Evolutionary conservation across 2,113 vertebrate genomes (phyloP).

Genomic region (Chloroceryle aenea): DNA sequence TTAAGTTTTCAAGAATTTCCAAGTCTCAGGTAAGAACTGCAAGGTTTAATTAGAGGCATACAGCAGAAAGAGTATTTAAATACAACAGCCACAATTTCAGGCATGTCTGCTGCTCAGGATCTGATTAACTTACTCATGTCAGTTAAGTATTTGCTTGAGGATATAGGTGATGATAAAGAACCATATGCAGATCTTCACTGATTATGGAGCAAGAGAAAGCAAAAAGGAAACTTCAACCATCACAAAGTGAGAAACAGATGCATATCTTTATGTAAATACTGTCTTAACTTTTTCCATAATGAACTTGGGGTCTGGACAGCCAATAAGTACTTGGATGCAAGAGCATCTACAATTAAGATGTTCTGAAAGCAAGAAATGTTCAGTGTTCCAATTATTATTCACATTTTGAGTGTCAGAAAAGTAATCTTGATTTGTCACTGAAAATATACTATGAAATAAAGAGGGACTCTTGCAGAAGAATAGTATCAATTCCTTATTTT

Average conservation of each 20-base stretch:
- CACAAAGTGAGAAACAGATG: neutral
- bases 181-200: neutral
- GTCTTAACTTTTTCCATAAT: neutral
- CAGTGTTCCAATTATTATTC: neutral
- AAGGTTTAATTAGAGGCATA: neutral
- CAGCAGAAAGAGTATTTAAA: neutral
- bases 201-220: neutral
- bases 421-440: neutral
- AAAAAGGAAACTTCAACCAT: neutral
- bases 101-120: neutral
- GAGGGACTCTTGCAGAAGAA: neutral
- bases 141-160: neutral
- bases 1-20: neutral
- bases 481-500: neutral
- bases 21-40: neutral
- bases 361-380: neutral
- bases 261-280: neutral
- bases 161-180: neutral
- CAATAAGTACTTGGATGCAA: neutral
- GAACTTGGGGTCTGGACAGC: neutral
- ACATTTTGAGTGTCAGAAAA: neutral
- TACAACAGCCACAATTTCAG: neutral
- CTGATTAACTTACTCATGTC: neutral
- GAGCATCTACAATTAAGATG: neutral
- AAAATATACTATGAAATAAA: neutral